Base-by-base conservation (phyloP, 2,888 invertebrate genomes). In the Zelleria hepariella region DNA sequence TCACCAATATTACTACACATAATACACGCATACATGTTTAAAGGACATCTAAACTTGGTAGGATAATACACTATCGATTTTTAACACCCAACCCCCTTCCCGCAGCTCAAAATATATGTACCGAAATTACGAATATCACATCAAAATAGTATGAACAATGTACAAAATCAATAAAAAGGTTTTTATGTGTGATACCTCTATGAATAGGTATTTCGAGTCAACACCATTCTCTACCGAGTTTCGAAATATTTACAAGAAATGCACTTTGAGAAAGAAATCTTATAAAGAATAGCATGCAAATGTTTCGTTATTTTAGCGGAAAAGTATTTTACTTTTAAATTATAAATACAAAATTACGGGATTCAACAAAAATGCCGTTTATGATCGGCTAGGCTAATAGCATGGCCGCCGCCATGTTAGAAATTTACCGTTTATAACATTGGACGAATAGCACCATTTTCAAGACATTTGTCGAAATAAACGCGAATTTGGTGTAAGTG, bases 31-130 rank as follows among this genome's bases (percentile, higher is more conserved):
- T 10, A 42, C 32, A 10, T 15, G 32, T 10, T 32, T 42, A 42
- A 6, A 23, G 2, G 55, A 18, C 73, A 67, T 70, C 66, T 63
- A 67, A 68, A 74, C 69, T 74, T 77, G 65, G 77, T 64, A 66
- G 76, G 63, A 68, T 78, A 71, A 74, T 73, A 74, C 59, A 24
- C 32, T 15, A 42, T 42, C 15, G 32, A 42, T 42, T 42, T 42
- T 42, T 42, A 42, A n/a, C 15, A 42, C 32, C 32, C 15, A 42
- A 42, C 32, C 32, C 4, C 15, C 4, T 15, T 15, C 15, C 32
- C 32, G 4, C 10, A 24, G 21, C n/a, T n/a, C n/a, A n/a, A 32
- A 42, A 5, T 7, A 26, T 7, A 26, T 42, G 1, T 42, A 42
- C 15, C 15, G 4, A 15, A 42, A 42, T 42, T 1, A 42, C 10